phyloP scores from a whole-genome alignment of 1,140 invertebrate genomes.

The Cryptotermes secundus region DNA sequence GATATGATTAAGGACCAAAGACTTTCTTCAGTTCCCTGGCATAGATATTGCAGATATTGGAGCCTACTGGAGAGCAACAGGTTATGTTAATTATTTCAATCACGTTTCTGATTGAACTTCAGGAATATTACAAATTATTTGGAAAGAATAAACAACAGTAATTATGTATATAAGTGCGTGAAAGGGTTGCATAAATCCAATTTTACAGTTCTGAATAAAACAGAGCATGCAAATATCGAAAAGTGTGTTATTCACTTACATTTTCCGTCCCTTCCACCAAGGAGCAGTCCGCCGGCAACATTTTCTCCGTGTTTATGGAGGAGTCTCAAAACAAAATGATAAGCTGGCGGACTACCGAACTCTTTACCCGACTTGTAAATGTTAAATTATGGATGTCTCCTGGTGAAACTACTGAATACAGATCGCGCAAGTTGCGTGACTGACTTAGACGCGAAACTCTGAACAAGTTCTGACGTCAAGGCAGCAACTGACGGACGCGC shows the following conservation, averaged over 20 bases:
- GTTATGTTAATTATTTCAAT: too few relatives aligned
- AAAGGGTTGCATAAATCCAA: too few relatives aligned
- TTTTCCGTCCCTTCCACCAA: not conserved
- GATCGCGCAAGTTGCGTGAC: not conserved
- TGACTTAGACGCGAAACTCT: not conserved
- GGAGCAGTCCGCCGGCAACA: not conserved
- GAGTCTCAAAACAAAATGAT: not conserved
- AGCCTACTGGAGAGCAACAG: too few relatives aligned
- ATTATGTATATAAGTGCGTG: too few relatives aligned
- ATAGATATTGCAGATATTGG: too few relatives aligned
- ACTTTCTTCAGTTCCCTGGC: too few relatives aligned
- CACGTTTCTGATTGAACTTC: too few relatives aligned
- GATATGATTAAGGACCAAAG: too few relatives aligned
- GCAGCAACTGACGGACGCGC: not conserved
- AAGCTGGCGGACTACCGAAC: not conserved
- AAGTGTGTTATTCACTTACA: not conserved
- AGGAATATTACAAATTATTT: too few relatives aligned
- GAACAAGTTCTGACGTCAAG: not conserved
- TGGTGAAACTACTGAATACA: not conserved
- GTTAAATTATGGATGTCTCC: not conserved
- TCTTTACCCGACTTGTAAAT: not conserved
- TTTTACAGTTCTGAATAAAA: too few relatives aligned
- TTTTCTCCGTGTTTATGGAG: not conserved
- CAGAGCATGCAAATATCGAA: too few relatives aligned
- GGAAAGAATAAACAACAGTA: too few relatives aligned